Evolutionary conservation across 2,797 vertebrate genomes (phyloP).

Genomic region (Phoeniculus purpureus): DNA sequence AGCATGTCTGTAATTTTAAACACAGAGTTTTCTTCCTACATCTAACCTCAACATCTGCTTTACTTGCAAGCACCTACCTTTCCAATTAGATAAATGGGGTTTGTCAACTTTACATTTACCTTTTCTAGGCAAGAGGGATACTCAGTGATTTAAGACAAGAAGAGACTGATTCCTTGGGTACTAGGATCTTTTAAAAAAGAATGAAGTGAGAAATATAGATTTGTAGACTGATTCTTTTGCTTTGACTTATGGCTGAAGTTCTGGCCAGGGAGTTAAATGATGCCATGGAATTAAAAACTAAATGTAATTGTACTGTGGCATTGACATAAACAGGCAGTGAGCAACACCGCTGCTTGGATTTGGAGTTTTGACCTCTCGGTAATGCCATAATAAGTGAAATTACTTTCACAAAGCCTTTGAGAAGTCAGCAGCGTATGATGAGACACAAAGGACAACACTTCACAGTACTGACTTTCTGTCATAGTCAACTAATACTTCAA

Average conservation of each 20-base stretch:
- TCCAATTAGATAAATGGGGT: background rate
- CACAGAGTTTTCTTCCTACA: background rate
- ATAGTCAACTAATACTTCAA: background rate
- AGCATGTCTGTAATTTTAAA: background rate
- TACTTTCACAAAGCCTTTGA: background rate
- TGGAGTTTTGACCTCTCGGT: background rate
- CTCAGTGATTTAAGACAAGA: background rate
- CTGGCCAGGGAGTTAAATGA: background rate
- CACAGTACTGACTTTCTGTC: background rate
- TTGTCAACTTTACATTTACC: background rate
- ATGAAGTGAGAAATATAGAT: background rate
- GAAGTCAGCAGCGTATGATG: background rate
- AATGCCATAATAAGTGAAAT: background rate
- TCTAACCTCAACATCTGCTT: background rate
- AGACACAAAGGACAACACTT: background rate
- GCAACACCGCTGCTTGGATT: background rate
- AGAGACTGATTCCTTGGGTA: background rate
- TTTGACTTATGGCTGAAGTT: background rate
- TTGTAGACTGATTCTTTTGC: background rate
- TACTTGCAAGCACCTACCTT: background rate
- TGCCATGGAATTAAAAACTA: background rate
- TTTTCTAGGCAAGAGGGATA: background rate
- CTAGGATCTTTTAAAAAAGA: background rate
- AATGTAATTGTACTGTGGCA: background rate
- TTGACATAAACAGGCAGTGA: background rate